Conservation (phyloP, 2,113 vertebrate species). For the Eclectus roratus region DNA sequence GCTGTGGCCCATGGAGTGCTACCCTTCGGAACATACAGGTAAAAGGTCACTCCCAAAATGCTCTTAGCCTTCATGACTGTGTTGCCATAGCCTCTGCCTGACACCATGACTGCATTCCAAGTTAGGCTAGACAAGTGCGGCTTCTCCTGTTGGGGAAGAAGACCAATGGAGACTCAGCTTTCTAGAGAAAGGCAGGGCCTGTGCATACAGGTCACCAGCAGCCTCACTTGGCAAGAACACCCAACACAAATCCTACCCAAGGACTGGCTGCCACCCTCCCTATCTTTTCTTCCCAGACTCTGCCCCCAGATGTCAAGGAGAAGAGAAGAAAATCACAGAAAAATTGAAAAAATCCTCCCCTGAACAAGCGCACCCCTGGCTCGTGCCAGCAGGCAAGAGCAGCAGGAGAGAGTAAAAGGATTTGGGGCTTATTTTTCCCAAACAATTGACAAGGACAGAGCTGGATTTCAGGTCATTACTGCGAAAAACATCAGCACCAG, state of each 20-base stretch:
- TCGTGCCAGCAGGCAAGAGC: not conserved
- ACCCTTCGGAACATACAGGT: not conserved
- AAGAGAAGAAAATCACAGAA: not conserved
- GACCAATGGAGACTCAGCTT: not conserved
- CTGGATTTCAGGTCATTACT: not conserved
- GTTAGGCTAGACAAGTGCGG: not conserved
- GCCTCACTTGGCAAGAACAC: not conserved
- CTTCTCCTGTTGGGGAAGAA: not conserved
- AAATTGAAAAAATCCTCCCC: not conserved
- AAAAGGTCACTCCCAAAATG: not conserved
- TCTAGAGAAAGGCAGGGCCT: not conserved
- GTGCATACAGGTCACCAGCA: not conserved
- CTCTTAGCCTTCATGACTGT: not conserved
- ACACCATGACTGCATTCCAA: accelerated
- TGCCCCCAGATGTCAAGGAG: not conserved
- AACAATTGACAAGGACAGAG: not conserved
- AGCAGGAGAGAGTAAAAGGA: not conserved
- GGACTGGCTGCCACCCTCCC: not conserved
- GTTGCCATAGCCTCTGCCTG: not conserved
- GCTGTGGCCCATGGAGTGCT: not conserved
- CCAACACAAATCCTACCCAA: not conserved
- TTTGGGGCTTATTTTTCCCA: constrained; percentile 9
- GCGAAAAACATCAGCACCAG: not conserved
- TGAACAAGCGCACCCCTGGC: not conserved
- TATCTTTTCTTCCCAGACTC: not conserved